Percentiles rank a stretch among this genome's conserved stretches.
Evolutionary conservation across 1,140 invertebrate genomes (phyloP).

Genomic region (Drosophila erecta): DNA sequence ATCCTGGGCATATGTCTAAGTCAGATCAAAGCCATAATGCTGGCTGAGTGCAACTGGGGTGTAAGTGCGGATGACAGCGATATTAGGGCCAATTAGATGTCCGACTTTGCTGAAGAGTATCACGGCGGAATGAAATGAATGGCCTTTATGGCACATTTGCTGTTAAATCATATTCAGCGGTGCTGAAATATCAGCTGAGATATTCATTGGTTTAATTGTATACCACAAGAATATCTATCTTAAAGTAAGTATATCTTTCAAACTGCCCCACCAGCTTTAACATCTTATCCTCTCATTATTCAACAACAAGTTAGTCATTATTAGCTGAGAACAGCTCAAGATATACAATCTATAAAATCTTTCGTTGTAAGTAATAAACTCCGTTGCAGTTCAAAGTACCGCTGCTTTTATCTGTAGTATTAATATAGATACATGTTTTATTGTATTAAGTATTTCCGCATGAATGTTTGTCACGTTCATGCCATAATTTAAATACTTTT

Average conservation of each 20-base stretch:
- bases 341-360: no score
- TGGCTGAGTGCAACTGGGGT: slow-evolving; percentile 15
- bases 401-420: no score
- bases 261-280: no score
- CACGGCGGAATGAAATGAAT: slow-evolving; percentile 5
- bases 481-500: not conserved
- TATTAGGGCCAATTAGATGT: slow-evolving; percentile 52
- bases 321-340: no score
- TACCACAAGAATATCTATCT: no score
- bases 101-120: slow-evolving; percentile 1
- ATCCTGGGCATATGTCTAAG: slow-evolving; percentile 48
- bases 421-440: no score
- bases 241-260: no score
- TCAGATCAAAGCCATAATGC: slow-evolving; percentile 61
- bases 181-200: not conserved
- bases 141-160: slow-evolving; percentile 16
- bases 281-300: no score
- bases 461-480: not conserved
- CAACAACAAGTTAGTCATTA: no score
- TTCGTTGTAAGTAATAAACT: no score
- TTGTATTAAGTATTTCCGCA: not conserved
- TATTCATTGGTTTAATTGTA: no score
- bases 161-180: not conserved
- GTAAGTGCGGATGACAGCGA: slow-evolving; percentile 32
- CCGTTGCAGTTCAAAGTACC: no score